Conservation (phyloP, 2,797 vertebrate species). For the Urocyon cinereoargenteus region DNA sequence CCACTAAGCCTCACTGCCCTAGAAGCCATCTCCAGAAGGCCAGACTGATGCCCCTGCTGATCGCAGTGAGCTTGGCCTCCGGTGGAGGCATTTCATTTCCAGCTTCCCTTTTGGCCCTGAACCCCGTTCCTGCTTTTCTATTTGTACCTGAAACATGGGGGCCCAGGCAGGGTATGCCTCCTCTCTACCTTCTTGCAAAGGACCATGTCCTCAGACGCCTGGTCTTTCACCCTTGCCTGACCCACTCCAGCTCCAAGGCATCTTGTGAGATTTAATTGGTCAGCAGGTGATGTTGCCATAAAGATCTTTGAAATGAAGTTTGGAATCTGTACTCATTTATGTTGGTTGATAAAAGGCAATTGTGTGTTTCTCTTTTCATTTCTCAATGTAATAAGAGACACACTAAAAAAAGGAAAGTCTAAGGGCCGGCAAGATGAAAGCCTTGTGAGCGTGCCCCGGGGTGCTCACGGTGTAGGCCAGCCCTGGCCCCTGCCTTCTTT, state of each 20-base stretch:
- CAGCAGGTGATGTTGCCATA: not conserved
- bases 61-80: not conserved
- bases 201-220: not conserved
- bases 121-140: not conserved
- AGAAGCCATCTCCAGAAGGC: not conserved
- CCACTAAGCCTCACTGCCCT: not conserved
- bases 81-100: not conserved
- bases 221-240: not conserved
- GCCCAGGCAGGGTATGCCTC: not conserved
- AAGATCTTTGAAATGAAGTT: constrained; percentile 19
- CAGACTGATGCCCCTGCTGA: not conserved
- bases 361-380: not conserved
- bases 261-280: constrained; percentile 30
- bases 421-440: not conserved
- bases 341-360: constrained; percentile 1
- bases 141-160: not conserved
- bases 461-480: not conserved
- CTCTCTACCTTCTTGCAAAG: not conserved
- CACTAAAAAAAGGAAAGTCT: not conserved
- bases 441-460: not conserved
- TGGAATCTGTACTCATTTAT: constrained; percentile 38
- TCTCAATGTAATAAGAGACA: not conserved
- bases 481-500: not conserved
- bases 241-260: not conserved
- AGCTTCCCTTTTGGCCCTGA: not conserved